Base-by-base conservation (phyloP, 2,888 invertebrate species). In the Lacanobia wlatinum region DNA sequence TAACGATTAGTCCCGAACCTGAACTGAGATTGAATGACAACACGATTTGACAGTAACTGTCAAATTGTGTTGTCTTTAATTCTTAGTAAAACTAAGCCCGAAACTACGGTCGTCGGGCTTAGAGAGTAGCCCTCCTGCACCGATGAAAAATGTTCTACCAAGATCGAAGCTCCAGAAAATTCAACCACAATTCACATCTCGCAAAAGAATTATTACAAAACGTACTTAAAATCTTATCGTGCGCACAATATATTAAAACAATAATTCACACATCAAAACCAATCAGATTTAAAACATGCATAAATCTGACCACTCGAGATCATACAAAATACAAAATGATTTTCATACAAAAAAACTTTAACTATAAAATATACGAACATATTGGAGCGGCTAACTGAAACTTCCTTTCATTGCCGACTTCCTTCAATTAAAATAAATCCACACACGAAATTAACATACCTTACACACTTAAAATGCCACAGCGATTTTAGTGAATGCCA, bases 391-490 rank as follows among this genome's bases (percentile, higher is more conserved):
- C 82, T 46, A 75, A 69, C 71, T 80, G 81, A 74, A 80, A 83
- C 83, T 87, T 84, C 87, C 89, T 90, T 91, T 91, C 90, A 90
- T 90, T 91, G 88, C 87, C 77, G 74, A 80, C 87, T 87, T 85
- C 85, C 85, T 84, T 88, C 90, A 91, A 92, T 93, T 91, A 90
- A 92, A 92, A 93, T 93, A 93, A 93, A 92, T 92, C 89, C 89
- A 90, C 87, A 86, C 83, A 76, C 80, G 77, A 88, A 92, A 94
- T 94, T 94, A 94, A 94, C 93, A 93, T 92, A 90, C 92, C 90
- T 91, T 87, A 89, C 90, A 87, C 92, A 91, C 91, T 93, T 91
- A 90, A 91, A 87, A 90, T 90, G 91, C 87, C 87, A 72, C 79
- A 86, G 60, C 73, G 63, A 84, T 85, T 85, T 85, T 84, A 79